These are phyloP conservation scores for Psephotus haematonotus DNA, from an alignment of 2,113 vertebrate species.

Conservation along the genomic window DNA sequence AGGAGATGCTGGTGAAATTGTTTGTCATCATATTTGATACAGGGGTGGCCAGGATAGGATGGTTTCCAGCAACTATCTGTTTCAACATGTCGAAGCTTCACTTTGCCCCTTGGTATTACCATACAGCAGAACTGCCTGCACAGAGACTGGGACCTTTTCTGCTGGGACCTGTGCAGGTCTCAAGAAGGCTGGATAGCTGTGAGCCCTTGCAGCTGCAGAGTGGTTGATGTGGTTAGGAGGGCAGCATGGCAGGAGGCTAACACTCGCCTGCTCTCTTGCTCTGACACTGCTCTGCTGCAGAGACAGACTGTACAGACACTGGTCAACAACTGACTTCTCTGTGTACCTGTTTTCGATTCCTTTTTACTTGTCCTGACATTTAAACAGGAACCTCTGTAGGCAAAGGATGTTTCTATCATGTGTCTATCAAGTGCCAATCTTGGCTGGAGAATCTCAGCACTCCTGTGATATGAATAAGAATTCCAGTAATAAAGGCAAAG, in stretches of 20 bases:
- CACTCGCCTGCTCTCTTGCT: fast-evolving
- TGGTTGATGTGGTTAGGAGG: neutral
- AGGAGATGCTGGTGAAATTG: neutral
- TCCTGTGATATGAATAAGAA: conserved; percentile 18
- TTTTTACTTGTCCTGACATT: neutral
- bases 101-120: neutral
- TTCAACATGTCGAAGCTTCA: neutral
- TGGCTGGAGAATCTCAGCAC: neutral
- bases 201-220: neutral
- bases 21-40: neutral
- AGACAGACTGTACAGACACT: neutral
- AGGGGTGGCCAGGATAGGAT: neutral
- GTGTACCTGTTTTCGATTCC: neutral
- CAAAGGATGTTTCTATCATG: neutral
- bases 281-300: neutral
- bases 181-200: neutral
- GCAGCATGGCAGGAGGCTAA: fast-evolving
- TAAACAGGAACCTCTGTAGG: neutral
- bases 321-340: neutral
- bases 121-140: neutral
- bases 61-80: neutral
- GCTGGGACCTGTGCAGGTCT: neutral
- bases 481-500: conserved; percentile 32
- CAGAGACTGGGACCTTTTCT: neutral
- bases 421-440: neutral